Percentiles rank a stretch among this genome's conserved stretches.
Conservation (phyloP, 1,140 invertebrate genomes). For the Solenopsis fugax region DNA sequence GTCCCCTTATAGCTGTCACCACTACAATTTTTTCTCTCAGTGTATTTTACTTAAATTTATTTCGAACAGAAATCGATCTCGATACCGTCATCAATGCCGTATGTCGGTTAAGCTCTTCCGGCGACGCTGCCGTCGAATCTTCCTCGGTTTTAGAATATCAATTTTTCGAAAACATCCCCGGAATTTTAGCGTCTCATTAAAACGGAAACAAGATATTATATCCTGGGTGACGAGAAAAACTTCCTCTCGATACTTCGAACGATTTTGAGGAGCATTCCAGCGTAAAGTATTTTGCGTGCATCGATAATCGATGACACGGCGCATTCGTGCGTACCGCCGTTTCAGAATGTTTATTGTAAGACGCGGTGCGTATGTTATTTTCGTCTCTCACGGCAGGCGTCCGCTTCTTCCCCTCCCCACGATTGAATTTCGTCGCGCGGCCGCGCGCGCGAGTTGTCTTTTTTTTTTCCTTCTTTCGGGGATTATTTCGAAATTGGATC, state of each 20-base stretch:
- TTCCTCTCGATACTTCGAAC: neutral
- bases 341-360: constrained; percentile 60
- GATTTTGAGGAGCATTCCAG: neutral
- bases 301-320: constrained; percentile 62
- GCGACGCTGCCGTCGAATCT: neutral
- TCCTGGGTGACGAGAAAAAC: neutral
- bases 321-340: constrained; percentile 28
- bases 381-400: neutral
- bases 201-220: neutral
- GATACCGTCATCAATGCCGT: neutral
- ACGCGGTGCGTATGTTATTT: constrained; percentile 56
- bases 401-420: constrained; percentile 1
- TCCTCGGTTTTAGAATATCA: neutral
- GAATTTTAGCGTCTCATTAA: neutral
- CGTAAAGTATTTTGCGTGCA: neutral
- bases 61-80: neutral
- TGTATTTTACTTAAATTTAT: constrained; percentile 4
- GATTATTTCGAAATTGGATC: constrained; percentile 71
- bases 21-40: no score
- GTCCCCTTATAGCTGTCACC: no score
- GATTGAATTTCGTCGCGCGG: neutral
- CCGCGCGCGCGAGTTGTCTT: neutral
- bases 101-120: neutral
- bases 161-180: neutral
- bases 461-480: constrained; percentile 1